These are phyloP conservation scores for Sebastes wilsoni DNA, from an alignment of 2,797 vertebrate genomes.

Conservation along the genomic window DNA sequence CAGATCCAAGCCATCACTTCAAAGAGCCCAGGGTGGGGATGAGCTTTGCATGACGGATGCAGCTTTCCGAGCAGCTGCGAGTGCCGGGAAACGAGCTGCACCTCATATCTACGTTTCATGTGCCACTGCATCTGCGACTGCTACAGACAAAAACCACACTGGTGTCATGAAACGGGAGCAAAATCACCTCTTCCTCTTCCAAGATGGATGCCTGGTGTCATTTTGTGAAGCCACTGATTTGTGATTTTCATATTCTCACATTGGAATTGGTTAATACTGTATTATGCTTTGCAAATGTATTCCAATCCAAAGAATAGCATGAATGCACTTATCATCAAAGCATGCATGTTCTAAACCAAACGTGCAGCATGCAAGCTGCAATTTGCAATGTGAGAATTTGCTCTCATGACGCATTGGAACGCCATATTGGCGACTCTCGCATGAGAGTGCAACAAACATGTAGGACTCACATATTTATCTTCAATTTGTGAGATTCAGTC, in stretches of 20 bases:
- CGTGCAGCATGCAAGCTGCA: neutral
- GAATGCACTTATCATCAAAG: neutral
- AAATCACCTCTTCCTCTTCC: neutral
- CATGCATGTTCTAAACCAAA: neutral
- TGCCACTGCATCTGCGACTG: conserved; percentile 17
- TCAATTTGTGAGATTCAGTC: neutral
- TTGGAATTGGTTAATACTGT: neutral
- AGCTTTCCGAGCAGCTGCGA: conserved; percentile 64
- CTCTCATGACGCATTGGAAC: neutral
- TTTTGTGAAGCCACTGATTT: neutral
- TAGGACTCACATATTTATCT: neutral
- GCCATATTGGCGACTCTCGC: neutral
- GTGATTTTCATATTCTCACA: neutral
- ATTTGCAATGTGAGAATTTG: neutral
- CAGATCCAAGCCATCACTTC: conserved; percentile 75
- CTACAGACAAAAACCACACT: conserved; percentile 16
- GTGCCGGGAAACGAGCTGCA: conserved; percentile 36
- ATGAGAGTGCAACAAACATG: neutral
- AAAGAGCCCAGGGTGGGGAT: conserved; percentile 70
- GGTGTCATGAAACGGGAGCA: neutral
- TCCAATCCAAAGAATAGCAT: neutral
- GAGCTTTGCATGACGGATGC: conserved; percentile 81
- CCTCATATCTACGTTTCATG: conserved; percentile 45
- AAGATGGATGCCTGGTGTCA: conserved; percentile 33
- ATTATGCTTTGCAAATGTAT: neutral